Percentiles rank a stretch among this genome's conserved stretches.
phyloP scores from a whole-genome alignment of 2,888 invertebrate species.

The Glaucopsyche alexis region DNA sequence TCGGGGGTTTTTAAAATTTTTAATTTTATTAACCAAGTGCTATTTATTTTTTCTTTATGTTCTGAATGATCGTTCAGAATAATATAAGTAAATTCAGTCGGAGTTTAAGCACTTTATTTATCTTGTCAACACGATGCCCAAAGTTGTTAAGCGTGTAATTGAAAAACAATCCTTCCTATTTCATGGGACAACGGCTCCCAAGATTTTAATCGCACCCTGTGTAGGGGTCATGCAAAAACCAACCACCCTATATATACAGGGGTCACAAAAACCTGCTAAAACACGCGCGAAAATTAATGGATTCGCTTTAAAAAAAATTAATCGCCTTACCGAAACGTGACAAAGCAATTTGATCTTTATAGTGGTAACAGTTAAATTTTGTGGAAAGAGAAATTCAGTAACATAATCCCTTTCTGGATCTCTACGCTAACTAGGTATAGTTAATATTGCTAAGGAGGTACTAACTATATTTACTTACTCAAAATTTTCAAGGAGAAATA shows the following conservation, averaged over 20 bases:
- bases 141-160: conserved; percentile 42
- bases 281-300: conserved; percentile 13
- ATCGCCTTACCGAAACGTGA: background rate
- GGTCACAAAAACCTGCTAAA: background rate
- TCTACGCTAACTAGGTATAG: no score
- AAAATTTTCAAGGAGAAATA: no score
- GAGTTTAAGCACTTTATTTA: conserved; percentile 31
- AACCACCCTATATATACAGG: conserved; percentile 14
- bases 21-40: no score
- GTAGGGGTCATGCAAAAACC: conserved; percentile 27
- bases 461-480: no score
- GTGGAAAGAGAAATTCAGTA: background rate
- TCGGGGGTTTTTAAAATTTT: no score
- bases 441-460: no score
- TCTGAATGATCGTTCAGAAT: no score
- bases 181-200: conserved; percentile 39
- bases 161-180: conserved; percentile 44
- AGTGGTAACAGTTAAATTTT: background rate
- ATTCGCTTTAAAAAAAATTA: background rate
- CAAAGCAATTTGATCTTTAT: background rate
- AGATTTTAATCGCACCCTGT: conserved; percentile 26
- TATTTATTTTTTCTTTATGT: no score
- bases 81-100: conserved; percentile 14
- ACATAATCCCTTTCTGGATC: background rate
- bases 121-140: conserved; percentile 38